Conservation (phyloP, 2,113 vertebrate genomes). For the Oreotrochilus melanogaster region DNA sequence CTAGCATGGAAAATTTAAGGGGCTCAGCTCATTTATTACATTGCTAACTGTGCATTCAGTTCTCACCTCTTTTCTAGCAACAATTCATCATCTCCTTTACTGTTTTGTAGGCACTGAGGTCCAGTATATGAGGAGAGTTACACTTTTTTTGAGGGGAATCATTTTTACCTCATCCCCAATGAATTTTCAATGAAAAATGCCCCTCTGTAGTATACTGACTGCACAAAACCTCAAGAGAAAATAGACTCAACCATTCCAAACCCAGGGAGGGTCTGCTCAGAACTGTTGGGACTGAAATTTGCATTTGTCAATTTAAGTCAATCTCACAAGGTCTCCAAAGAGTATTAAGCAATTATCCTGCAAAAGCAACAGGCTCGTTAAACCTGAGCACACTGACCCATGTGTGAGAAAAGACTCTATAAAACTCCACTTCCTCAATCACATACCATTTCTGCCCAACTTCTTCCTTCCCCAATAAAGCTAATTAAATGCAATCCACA, state of each 20-base stretch:
- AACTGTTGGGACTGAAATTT: neutral
- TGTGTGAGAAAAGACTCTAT: slow-evolving; percentile 9
- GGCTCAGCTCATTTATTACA: rapidly evolving
- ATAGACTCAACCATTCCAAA: neutral
- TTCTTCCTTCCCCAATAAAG: neutral
- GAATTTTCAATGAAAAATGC: rapidly evolving
- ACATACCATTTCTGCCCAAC: neutral
- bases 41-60: rapidly evolving
- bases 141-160: neutral
- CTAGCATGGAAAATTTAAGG: rapidly evolving
- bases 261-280: neutral
- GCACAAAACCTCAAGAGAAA: neutral
- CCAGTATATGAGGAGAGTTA: neutral
- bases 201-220: neutral
- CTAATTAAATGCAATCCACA: neutral
- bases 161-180: neutral
- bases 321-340: neutral
- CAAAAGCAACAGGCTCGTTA: neutral
- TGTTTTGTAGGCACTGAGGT: neutral
- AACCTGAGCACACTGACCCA: neutral
- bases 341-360: neutral
- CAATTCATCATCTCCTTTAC: rapidly evolving
- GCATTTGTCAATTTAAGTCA: neutral
- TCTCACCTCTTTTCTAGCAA: too few relatives aligned
- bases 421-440: slow-evolving; percentile 29